Conservation (phyloP, 1,140 invertebrate genomes). For the Trichoplusia ni region DNA sequence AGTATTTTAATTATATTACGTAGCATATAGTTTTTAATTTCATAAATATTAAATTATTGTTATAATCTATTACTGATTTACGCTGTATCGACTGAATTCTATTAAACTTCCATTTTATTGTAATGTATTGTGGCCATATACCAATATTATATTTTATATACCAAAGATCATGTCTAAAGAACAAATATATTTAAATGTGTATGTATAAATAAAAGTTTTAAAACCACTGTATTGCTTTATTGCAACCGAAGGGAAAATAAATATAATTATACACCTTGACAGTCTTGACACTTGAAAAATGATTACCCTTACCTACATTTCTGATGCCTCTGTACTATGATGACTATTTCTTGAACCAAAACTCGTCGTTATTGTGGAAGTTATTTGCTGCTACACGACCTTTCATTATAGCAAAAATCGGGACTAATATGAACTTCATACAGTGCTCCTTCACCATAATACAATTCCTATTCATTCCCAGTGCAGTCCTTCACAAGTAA, state of each 20-base stretch:
- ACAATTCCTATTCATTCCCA: not conserved
- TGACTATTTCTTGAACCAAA: too few relatives aligned
- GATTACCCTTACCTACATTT: too few relatives aligned
- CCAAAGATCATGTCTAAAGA: slow-evolving; percentile 68
- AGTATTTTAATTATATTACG: slow-evolving; percentile 42
- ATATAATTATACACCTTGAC: too few relatives aligned
- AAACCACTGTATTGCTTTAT: slow-evolving; percentile 17
- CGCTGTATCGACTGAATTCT: slow-evolving; percentile 46
- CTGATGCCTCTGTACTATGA: not conserved
- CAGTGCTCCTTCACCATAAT: too few relatives aligned
- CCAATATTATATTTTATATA: slow-evolving; percentile 67
- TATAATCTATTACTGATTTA: slow-evolving; percentile 33
- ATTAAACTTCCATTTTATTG: slow-evolving; percentile 50
- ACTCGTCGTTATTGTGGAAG: too few relatives aligned
- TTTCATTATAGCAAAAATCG: too few relatives aligned
- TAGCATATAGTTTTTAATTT: slow-evolving; percentile 24
- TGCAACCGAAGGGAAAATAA: too few relatives aligned
- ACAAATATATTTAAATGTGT: slow-evolving; percentile 59
- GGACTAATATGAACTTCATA: too few relatives aligned
- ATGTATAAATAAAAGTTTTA: slow-evolving; percentile 54
- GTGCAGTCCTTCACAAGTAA: not conserved
- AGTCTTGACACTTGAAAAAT: too few relatives aligned
- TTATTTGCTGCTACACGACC: too few relatives aligned
- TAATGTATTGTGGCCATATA: slow-evolving; percentile 60
- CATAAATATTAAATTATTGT: slow-evolving; percentile 22